Base-by-base conservation (phyloP, 2,888 invertebrate species). In the Pyralis farinalis region DNA sequence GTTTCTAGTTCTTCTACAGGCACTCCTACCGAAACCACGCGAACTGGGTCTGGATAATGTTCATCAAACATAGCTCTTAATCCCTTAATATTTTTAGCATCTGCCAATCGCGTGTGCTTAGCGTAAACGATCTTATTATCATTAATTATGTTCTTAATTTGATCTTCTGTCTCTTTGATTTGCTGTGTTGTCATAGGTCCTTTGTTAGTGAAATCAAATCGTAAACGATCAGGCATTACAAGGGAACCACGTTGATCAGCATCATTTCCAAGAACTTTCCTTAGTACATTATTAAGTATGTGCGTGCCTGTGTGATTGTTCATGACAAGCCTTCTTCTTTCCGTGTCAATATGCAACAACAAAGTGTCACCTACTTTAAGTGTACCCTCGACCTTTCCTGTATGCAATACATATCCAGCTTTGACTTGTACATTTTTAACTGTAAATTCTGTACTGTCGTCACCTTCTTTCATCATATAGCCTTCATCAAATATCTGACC, bases 261-360 rank as follows among this genome's bases (percentile, higher is more conserved):
- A 57, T 97, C 97, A 52, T 94, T 93, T 7, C 97, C 95, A 29
- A 99, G 90, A 12, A 98, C 97, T 73, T 94, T 94, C 43, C 98
- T 91, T 43, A 99, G 88, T 12, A 97, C 97, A 84, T 95, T 98
- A 88, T 99, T 99, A 8, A 99, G 90, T 30, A 98, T 93, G 80
- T 99, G 99, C 0, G 99, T 99, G 12, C 98, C 98, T 30, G 99
- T 96, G 84, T 99, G 98, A 86, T 99, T 99, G 74, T 96, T 98
- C 99, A 99, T 99, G n/a, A 99, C 92, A 21, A 96, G 89, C 62
- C 95, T 92, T 60, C 99, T 91, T 40, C 99, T 92, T 42, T 93
- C 92, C 42, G 93, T 93, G 76, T 99, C 98, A 44, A 99, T 92
- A 53, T 94, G 92, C 32, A 98, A 89, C 42, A 91, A 90, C 30